These are phyloP conservation scores for Synergus itoensis DNA, from an alignment of 2,888 invertebrate genomes.

Conservation along the genomic window DNA sequence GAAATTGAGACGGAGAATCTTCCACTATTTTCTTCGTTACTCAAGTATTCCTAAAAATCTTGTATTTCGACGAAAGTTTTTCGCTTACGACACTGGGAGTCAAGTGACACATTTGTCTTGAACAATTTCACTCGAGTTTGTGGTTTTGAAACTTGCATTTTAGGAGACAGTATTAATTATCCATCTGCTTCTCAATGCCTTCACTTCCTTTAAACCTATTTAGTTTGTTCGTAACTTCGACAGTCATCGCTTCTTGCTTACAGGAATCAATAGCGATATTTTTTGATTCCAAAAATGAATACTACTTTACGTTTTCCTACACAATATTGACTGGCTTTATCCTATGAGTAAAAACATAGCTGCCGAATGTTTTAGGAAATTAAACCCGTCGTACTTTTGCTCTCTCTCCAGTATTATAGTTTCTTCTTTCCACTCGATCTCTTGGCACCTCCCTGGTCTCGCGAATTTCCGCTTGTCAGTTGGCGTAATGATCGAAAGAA, in stretches of 20 bases:
- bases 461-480: slow-evolving; percentile 81
- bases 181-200: slow-evolving; percentile 30
- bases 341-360: slow-evolving; percentile 9
- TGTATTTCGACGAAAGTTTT: slow-evolving; percentile 52
- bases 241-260: slow-evolving; percentile 39
- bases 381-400: slow-evolving; percentile 76
- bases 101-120: slow-evolving; percentile 5
- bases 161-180: slow-evolving; percentile 37
- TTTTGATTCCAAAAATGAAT: slow-evolving; percentile 43
- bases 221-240: slow-evolving; percentile 44
- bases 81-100: slow-evolving; percentile 40
- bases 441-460: slow-evolving; percentile 71
- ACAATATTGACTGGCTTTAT: slow-evolving; percentile 34
- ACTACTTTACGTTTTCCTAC: slow-evolving; percentile 43
- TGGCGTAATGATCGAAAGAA: slow-evolving; percentile 97
- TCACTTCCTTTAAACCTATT: slow-evolving; percentile 35
- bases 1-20: slow-evolving; percentile 30
- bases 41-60: slow-evolving; percentile 8
- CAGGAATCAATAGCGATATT: slow-evolving; percentile 43
- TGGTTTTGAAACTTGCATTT: slow-evolving; percentile 6
- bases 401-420: slow-evolving; percentile 70
- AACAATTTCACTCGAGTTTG: slow-evolving; percentile 6
- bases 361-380: slow-evolving; percentile 48
- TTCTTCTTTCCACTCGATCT: slow-evolving; percentile 70
- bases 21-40: slow-evolving; percentile 20